Evolutionary conservation across 2,113 vertebrate species (phyloP).

Genomic region (Esox niger): DNA sequence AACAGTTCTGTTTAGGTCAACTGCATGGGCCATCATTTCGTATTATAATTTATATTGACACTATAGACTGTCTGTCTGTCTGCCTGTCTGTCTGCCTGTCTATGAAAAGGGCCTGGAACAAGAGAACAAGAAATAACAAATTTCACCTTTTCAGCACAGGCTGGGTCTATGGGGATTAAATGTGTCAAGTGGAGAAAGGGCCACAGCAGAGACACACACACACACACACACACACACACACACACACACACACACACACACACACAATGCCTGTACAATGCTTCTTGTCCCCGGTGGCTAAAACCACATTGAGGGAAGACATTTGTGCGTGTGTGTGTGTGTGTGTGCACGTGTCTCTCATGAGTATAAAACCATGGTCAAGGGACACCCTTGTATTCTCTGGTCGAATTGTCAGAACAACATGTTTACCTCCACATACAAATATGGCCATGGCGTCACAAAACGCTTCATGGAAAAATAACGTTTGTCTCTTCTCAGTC

Average conservation of each 20-base stretch:
- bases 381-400: constrained; percentile 48
- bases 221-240: constrained; percentile 6
- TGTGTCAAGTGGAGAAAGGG: constrained; percentile 51
- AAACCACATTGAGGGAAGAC: constrained; percentile 61
- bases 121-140: constrained; percentile 46
- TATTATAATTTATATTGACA: too few species aligned
- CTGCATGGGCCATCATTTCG: too few species aligned
- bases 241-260: constrained; percentile 12
- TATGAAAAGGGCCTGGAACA: constrained; percentile 34
- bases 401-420: constrained; percentile 64
- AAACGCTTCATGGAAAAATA: constrained; percentile 69
- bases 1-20: background rate
- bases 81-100: too few species aligned
- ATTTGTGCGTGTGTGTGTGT: constrained; percentile 37
- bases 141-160: constrained; percentile 46
- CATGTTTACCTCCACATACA: constrained; percentile 70
- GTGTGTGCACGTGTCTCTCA: too few species aligned
- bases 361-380: background rate
- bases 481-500: constrained; percentile 63
- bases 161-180: constrained; percentile 63
- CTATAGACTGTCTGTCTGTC: background rate
- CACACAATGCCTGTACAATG: constrained; percentile 47
- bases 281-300: constrained; percentile 48
- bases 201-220: background rate
- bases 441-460: constrained; percentile 65